Base-by-base conservation (phyloP, 2,888 invertebrate species). In the Parnassius smintheus region DNA sequence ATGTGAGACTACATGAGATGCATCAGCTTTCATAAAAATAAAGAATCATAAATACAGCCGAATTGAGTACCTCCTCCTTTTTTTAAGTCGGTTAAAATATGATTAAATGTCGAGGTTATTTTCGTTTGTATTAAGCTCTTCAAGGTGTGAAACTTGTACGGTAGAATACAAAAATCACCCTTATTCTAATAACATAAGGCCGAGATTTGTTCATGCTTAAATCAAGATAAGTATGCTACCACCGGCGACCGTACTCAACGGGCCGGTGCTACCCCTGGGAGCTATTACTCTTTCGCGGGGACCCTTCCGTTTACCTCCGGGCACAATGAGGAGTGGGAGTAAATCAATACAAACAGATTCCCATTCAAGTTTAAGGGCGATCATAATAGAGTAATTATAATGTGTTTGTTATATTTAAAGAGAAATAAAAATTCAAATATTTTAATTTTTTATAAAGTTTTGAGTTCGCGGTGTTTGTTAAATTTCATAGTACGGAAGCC, bases 281-380 rank as follows among this genome's bases (percentile, higher is more conserved):
- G 65, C 70, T 68, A 72, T 69, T 65, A 67, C 59, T 56, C 55
- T 56, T 51, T 53, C 42, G 13, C 22, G 50, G 22, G 44, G 50
- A 55, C 58, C 58, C 18, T 62, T 54, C 58, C 49, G 53, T 49
- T 18, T 52, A 49, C 54, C 56, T 56, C 45, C 56, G 56, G 61
- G 49, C 45, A 61, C 60, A 41, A 55, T 56, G 45, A 56, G 4
- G 12, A 42, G 50, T 55, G 55, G 61, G 69, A 68, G 66, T 68
- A 65, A 73, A 72, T 72, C 70, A 73, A 73, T 72, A 73, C 70
- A 72, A 72, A 72, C 69, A 71, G 68, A 67, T 69, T 68, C 70
- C 66, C 67, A 70, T 67, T 41, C 48, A 49, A 7, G 49, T 49
- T 54, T 42, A 25, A 48, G 46, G 54, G 53, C 54, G 35, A 55